Base-by-base conservation (phyloP, 2,888 invertebrate species). In the Strigamia crassipes region DNA sequence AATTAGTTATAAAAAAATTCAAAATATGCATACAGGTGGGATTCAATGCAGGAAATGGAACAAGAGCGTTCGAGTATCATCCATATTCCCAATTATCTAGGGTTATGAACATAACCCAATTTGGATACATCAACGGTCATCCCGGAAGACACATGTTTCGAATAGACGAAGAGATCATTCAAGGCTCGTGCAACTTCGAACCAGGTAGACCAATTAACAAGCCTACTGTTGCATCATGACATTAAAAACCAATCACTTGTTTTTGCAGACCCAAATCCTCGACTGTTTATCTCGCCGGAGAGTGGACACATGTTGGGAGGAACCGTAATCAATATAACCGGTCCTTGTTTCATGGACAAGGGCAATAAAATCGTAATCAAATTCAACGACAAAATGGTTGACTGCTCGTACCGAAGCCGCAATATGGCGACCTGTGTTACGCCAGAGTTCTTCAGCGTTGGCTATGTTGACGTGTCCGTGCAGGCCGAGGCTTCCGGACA, bases 301-400 rank as follows among this genome's bases (percentile, higher is more conserved):
- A 96, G 95, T 86, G 98, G 97, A 5, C 96, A 96, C 87, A 98
- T 99, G 98, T 90, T 98, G 84, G 99, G 99, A 3, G 99, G 99
- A 1, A 95, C 96, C 0, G 92, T 97, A 81, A 96, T 99, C 56
- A 97, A 98, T 87, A 94, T 99, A 83, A 97, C 98, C 0, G 99
- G 98, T 0, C 97, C 97, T 1, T 99, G 99, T 87, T 95, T 98
- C 87, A 34, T 5, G 34, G 77, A 77, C 31, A 79, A 79, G n/a
- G 13, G 12, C 1, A 34, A 21, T 15, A 13, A 38, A 77, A 79
- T 79, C 79, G 41, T 15, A 23, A 38, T 79, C 1, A 79, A 79
- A 80, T 83, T 82, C 27, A 78, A 82, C 78, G 82, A 83, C 41
- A 21, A 21, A 15, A 81, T 81, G 81, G 82, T 83, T 13, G 81